Evolutionary conservation across 2,888 invertebrate genomes (phyloP).

Genomic region (Caenorhabditis sp.): DNA sequence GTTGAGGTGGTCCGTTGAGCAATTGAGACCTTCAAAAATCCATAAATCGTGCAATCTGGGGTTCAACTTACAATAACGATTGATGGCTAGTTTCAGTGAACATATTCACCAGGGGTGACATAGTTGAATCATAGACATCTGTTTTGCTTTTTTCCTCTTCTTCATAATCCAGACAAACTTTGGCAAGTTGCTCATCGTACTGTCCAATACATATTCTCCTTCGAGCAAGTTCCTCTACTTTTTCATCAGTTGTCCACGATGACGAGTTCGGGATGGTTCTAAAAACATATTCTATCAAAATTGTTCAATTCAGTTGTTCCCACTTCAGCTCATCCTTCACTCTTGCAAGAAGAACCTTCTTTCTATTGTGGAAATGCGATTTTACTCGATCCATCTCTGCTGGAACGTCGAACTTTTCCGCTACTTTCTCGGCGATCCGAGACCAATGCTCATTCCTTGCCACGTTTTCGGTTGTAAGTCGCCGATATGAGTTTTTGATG

Average conservation of each 20-base stretch:
- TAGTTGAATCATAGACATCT: slow-evolving; percentile 19
- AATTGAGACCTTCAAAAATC: slow-evolving; percentile 34
- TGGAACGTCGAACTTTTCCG: slow-evolving; percentile 58
- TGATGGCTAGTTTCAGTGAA: slow-evolving; percentile 48
- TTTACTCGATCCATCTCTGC: slow-evolving; percentile 66
- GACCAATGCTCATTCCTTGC: slow-evolving; percentile 63
- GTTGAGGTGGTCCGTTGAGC: slow-evolving; percentile 7
- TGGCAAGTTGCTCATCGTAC: slow-evolving; percentile 62
- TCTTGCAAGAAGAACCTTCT: slow-evolving; percentile 83
- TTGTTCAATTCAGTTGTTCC: neutral
- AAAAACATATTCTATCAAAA: neutral
- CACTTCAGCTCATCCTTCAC: slow-evolving; percentile 67
- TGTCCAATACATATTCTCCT: slow-evolving; percentile 53
- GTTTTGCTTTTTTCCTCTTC: slow-evolving; percentile 58
- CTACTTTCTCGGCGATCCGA: slow-evolving; percentile 48
- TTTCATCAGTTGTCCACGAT: slow-evolving; percentile 54
- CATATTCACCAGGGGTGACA: slow-evolving; percentile 6
- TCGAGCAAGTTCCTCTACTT: slow-evolving; percentile 56
- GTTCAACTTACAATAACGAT: slow-evolving; percentile 32
- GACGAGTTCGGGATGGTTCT: slow-evolving; percentile 18
- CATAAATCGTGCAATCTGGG: neutral
- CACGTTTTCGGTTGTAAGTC: slow-evolving; percentile 58
- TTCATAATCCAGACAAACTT: slow-evolving; percentile 66
- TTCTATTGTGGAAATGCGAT: slow-evolving; percentile 69
- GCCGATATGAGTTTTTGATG: slow-evolving; percentile 62